Base-by-base conservation (phyloP, 1,140 invertebrate genomes). In the Lordiphosa clarofinis region DNA sequence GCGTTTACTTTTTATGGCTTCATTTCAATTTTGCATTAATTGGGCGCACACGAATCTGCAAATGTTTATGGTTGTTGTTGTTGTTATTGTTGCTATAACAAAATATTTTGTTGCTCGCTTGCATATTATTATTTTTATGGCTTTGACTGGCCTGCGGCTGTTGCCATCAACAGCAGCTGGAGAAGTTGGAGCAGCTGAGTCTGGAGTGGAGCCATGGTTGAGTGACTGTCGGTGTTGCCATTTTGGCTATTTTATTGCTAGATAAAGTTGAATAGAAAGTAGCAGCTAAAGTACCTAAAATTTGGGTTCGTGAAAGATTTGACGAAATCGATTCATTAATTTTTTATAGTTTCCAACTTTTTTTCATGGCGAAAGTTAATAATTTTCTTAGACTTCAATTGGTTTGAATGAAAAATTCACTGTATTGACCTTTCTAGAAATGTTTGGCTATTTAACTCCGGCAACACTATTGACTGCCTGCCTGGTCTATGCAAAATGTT, bases 11-110 rank as follows among this genome's bases (percentile, higher is more conserved):
- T 75, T 75, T 68, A 75, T 76, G 72, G 62, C 67, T 81, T 81
- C 68, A 81, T 81, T 82, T 81, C 67, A 81, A 82, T 81, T 81
- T 75, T 43, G 62, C 49, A 64, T 82, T 81, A 81, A 82, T 81
- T 71, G 64, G 13, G 58, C 58, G 36, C 58, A 71, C 58, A 71
- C 68, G 58, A 67, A 63, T 71, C 63, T 67, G 58, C 52, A 40
- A 73, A 64, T 49, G 63, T 66, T 53, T 28, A 50, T 55, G 56
- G 39, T 61, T 28, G 50, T 55, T 50, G 39, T 49, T 55, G 43
- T 39, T 56, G 49, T 56, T 37, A 43, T 61, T 55, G 58, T 52
- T 31, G 15, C 36, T 64, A 37, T 28, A 36, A 13, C 43, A 59
- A 58, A 59, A 52, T 54, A 58, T 58, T 64, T 57, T 52, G 19